Evolutionary conservation across 2,888 invertebrate species (phyloP).

Genomic region (Allolobophora icterica): DNA sequence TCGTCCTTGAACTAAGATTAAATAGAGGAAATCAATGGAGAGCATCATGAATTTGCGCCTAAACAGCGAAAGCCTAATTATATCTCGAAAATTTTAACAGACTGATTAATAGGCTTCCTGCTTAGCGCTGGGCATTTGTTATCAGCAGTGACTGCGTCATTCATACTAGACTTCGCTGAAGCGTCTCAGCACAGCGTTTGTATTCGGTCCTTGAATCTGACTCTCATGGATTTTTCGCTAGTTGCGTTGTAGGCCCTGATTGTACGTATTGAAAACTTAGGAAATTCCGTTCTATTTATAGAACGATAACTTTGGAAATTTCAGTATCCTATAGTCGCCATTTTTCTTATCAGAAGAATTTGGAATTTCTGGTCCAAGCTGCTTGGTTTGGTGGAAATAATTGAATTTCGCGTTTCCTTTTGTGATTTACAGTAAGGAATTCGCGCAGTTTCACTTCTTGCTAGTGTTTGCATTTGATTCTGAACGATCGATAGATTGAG

Average conservation of each 20-base stretch:
- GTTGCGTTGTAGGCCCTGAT: background rate
- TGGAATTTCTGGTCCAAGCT: background rate
- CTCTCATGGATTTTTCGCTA: background rate
- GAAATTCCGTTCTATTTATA: conserved; percentile 17
- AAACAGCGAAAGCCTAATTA: background rate
- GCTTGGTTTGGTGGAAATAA: background rate
- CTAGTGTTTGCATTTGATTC: background rate
- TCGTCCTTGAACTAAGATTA: too few species aligned
- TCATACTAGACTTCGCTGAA: background rate
- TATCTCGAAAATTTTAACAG: too few species aligned
- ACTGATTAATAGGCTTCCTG: background rate
- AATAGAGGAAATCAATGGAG: background rate
- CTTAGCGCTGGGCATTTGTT: background rate
- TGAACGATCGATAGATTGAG: background rate
- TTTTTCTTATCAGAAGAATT: conserved; percentile 14
- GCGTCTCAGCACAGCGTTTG: background rate
- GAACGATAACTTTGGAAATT: background rate
- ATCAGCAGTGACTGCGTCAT: background rate
- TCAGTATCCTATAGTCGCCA: background rate
- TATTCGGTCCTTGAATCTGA: background rate
- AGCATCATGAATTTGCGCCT: background rate
- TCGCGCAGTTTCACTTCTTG: background rate
- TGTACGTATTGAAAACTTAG: background rate
- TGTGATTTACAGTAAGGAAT: background rate
- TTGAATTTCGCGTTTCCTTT: background rate